Evolutionary conservation across 2,888 invertebrate genomes (phyloP), one percentile per base, ranked within the genome.

Genomic region (Trichogramma dendrolimi): DNA sequence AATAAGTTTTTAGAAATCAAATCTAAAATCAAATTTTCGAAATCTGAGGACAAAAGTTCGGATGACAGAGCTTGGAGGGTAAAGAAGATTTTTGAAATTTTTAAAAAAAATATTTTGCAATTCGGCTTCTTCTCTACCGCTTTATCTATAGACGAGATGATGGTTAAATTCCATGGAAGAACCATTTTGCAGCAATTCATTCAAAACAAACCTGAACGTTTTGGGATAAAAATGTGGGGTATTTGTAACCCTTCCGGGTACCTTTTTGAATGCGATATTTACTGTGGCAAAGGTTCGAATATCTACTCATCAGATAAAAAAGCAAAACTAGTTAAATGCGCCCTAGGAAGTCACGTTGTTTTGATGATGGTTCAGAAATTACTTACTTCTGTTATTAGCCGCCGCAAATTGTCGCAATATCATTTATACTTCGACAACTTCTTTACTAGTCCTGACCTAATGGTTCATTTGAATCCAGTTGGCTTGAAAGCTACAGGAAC

Each of bases 141-240:
- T n/a, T n/a, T n/a, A n/a, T n/a, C 58, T 5, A 10, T 50, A 7
- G 58, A 58, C n/a, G 50, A 58, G n/a, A 58, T 58, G 58, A 58
- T 58, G 50, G 11, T 50, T n/a, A 58, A 50, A 38, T 58, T 41
- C 50, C 50, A 50, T 50, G 58, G 58, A 42, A 39, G 58, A 41
- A 58, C 50, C 39, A 39, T 58, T 8, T 53, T 49, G 48, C 48
- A 58, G 38, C 58, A 58, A n/a, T 58, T 42, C 11, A 58, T 58
- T 41, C 49, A 50, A 50, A 43, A 50, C 11, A 50, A 50, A 58
- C 57, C 57, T 14, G 42, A 41, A 39, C 48, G 57, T 38, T 57
- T 57, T n/a, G 57, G 49, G 6, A 10, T 57, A 8, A 57, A 57
- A 58, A 50, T 58, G 49, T 58, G 41, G 58, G 58, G 41, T 50